Percentiles rank a stretch among this genome's conserved stretches.
Conservation (phyloP, 2,888 invertebrate genomes). For the Griposia aprilina region DNA sequence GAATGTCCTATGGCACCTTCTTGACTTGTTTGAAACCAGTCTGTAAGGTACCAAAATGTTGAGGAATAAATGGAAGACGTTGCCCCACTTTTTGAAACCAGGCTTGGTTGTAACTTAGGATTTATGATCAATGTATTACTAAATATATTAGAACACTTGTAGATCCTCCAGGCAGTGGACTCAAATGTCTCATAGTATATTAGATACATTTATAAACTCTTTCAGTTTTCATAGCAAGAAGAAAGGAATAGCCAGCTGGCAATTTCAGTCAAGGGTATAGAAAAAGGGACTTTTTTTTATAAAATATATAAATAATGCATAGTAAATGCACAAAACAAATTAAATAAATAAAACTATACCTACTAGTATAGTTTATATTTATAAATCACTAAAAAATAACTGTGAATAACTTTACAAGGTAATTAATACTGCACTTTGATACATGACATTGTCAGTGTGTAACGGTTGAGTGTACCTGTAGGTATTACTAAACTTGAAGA, state of each 20-base stretch:
- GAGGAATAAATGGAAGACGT: background rate
- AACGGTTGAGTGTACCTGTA: background rate
- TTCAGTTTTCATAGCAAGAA: background rate
- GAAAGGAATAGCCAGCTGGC: background rate
- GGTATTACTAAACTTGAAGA: too few relatives aligned
- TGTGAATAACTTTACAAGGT: conserved; percentile 24
- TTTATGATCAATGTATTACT: background rate
- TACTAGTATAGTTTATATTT: background rate
- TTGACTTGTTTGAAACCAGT: background rate
- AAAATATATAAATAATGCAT: background rate
- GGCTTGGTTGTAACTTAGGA: background rate
- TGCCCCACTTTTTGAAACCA: background rate
- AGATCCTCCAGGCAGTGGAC: background rate
- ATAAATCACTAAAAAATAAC: conserved; percentile 4
- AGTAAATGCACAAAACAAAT: background rate
- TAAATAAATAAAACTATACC: conserved; percentile 6
- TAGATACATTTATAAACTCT: background rate
- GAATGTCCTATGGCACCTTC: background rate
- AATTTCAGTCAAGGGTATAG: background rate
- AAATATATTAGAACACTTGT: background rate
- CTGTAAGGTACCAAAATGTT: background rate
- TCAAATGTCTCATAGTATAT: background rate
- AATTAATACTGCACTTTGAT: conserved; percentile 17
- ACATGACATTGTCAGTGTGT: background rate
- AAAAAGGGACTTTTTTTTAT: background rate